These are phyloP conservation scores for Simalia tracyae DNA, from an alignment of 2,797 vertebrate species.

Conservation along the genomic window DNA sequence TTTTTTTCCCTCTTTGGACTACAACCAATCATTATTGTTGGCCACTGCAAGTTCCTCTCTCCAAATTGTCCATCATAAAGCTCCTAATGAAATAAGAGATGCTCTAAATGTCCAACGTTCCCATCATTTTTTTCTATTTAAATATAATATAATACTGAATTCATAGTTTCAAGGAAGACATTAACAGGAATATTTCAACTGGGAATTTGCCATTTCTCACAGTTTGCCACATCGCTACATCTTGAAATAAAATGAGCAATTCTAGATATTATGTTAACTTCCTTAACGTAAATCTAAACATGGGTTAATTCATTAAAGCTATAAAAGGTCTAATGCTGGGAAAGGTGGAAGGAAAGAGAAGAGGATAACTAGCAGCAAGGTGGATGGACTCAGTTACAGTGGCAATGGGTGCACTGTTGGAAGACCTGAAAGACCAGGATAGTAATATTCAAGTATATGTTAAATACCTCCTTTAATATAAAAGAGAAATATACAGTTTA, in stretches of 20 bases:
- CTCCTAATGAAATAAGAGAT: background rate
- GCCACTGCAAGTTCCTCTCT: background rate
- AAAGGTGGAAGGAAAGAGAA: too few relatives aligned
- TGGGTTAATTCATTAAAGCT: background rate
- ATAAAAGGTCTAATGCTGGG: background rate
- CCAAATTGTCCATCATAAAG: background rate
- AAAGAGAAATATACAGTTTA: background rate
- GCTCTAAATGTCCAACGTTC: background rate
- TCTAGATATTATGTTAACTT: background rate
- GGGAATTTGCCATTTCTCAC: background rate
- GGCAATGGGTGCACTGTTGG: too few relatives aligned
- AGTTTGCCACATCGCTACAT: background rate
- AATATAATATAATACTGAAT: background rate
- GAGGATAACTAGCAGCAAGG: too few relatives aligned
- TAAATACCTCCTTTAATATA: background rate
- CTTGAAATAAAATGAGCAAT: background rate
- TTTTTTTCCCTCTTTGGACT: background rate
- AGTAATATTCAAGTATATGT: background rate
- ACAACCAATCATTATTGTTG: background rate
- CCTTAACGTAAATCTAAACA: background rate
- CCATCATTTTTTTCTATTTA: background rate
- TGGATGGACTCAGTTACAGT: too few relatives aligned
- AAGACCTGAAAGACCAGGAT: too few relatives aligned
- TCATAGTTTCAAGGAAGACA: background rate
- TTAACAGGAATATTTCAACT: background rate